These are phyloP conservation scores for Microchrysa polita DNA, from an alignment of 2,888 invertebrate genomes.

Conservation along the genomic window DNA sequence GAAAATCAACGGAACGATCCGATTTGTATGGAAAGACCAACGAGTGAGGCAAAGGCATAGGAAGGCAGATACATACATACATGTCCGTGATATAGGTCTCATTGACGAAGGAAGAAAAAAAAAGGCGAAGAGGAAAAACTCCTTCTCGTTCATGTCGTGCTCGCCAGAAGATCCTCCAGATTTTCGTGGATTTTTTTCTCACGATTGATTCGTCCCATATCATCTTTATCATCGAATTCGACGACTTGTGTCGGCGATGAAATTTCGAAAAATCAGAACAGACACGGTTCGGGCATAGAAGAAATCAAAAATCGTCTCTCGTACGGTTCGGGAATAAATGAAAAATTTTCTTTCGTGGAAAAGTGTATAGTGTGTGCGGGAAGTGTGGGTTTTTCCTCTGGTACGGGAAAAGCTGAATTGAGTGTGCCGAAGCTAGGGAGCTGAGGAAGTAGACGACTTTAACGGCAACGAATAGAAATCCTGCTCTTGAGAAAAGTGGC, in stretches of 20 bases:
- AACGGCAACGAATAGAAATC: background rate
- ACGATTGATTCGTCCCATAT: background rate
- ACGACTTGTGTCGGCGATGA: too few relatives aligned
- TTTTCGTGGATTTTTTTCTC: slow-evolving; percentile 21
- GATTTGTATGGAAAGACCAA: too few relatives aligned
- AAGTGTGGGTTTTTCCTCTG: slow-evolving; percentile 19
- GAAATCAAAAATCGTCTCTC: background rate
- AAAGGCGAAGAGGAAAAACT: slow-evolving; percentile 1
- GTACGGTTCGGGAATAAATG: background rate
- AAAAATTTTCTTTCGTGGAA: background rate
- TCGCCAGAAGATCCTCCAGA: slow-evolving; percentile 23
- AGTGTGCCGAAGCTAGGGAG: slow-evolving; percentile 4
- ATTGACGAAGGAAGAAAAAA: background rate
- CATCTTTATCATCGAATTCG: background rate
- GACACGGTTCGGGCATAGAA: background rate
- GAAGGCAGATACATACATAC: slow-evolving; percentile 35
- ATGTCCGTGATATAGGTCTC: slow-evolving; percentile 27
- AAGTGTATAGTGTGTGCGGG: background rate
- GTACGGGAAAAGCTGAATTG: background rate
- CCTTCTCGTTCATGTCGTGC: slow-evolving; percentile 18
- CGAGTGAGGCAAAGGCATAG: too few relatives aligned
- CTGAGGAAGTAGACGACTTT: background rate
- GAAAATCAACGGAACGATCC: slow-evolving; percentile 18
- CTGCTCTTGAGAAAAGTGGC: background rate
- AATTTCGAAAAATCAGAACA: background rate